Percentiles rank a stretch among this genome's conserved stretches.
These are phyloP conservation scores for Caenorhabditis imperialis DNA, from an alignment of 2,888 invertebrate genomes.

Conservation along the genomic window DNA sequence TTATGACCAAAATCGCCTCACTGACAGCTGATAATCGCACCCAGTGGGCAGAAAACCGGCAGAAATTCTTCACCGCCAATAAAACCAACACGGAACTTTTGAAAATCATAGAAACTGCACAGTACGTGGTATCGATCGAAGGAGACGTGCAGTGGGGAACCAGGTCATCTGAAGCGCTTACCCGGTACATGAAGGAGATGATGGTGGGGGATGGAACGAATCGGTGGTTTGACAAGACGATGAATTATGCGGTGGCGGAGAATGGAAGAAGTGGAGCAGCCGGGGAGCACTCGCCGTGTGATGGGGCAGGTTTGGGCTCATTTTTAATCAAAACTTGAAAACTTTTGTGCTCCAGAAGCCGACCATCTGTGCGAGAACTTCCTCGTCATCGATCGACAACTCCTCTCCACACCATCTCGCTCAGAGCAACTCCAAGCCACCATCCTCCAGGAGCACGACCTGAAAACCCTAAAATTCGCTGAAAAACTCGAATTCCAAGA, in stretches of 20 bases:
- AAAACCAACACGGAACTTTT: constrained; percentile 61
- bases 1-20: constrained; percentile 25
- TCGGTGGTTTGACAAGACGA: constrained; percentile 75
- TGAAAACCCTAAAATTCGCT: constrained; percentile 56
- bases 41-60: constrained; percentile 68
- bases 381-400: constrained; percentile 62
- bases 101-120: constrained; percentile 66
- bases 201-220: constrained; percentile 70
- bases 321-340: too few relatives aligned
- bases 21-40: constrained; percentile 54
- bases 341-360: too few relatives aligned
- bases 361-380: constrained; percentile 75
- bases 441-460: constrained; percentile 35
- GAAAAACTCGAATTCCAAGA: constrained; percentile 63
- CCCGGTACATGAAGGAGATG: constrained; percentile 66
- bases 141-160: constrained; percentile 64
- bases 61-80: constrained; percentile 68
- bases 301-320: constrained; percentile 75
- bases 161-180: constrained; percentile 61
- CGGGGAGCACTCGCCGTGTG: constrained; percentile 71
- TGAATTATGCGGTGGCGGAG: constrained; percentile 70
- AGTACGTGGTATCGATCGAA: constrained; percentile 67
- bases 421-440: constrained; percentile 57
- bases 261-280: constrained; percentile 70
- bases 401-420: constrained; percentile 54